Evolutionary conservation across 1,140 invertebrate genomes (phyloP), one percentile per base, ranked within the genome.

Genomic region (Hypothenemus hampei): DNA sequence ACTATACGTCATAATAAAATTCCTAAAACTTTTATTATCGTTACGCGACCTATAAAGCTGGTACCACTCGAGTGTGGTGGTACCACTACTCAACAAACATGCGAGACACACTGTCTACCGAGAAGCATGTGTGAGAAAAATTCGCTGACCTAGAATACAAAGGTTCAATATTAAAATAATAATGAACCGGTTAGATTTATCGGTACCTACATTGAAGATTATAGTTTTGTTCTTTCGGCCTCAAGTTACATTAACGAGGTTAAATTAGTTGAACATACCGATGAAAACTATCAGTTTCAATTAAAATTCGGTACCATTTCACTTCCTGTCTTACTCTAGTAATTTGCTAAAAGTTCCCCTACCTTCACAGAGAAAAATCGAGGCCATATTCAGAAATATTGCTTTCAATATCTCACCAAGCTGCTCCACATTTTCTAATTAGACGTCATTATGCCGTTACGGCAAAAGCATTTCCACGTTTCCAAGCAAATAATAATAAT

Each of bases 101-200:
- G 43, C 24, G 24, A 45, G 43, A 45, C 43, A 26, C 22, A 45
- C 43, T 20, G 43, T 45, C 43, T 45, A 24, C 20, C 23, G 22
- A n/a, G 43, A 29, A 29, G 19, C 43, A 45, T 45, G 47, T 49
- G 47, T 49, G 47, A 49, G 47, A 49, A 49, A 49, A 49, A 49
- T 49, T 18, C 18, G 47, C 39, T 49, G 47, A 49, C 47, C 47
- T 26, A 39, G 33, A 49, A 49, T 49, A 49, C 47, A 49, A 49
- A 39, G 15, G n/a, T 33, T 49, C 11, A 8, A 18, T n/a, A 49
- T 49, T 49, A 49, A 49, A 49, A 49, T 49, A 49, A 37, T 49
- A 49, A 49, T 39, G 21, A 39, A 36, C 19, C 20, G 21, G 47
- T 22, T 49, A 49, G 47, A 49, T 49, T 49, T 49, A 49, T 49